Evolutionary conservation across 2,113 vertebrate species (phyloP).

Genomic region (Bucco capensis): DNA sequence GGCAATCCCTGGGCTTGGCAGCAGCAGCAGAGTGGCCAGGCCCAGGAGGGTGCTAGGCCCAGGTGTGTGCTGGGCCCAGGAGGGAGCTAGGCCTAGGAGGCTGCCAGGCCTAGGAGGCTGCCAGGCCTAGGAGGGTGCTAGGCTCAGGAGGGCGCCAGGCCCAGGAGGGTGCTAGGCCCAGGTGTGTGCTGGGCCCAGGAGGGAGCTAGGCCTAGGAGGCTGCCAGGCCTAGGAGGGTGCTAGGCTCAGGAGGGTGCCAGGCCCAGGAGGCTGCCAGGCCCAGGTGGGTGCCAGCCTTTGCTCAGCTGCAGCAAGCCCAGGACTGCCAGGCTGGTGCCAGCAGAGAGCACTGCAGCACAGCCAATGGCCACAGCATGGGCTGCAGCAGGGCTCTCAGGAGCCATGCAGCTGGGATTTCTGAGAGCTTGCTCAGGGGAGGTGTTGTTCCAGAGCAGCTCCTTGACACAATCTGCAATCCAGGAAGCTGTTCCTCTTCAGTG

Average conservation of each 20-base stretch:
- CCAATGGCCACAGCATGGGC: fast-evolving
- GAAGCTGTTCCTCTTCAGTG: not conserved
- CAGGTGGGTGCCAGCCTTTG: too few relatives aligned
- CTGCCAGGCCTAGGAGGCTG: too few relatives aligned
- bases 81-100: too few relatives aligned
- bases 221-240: not conserved
- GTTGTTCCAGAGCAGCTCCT: not conserved
- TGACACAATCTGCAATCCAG: not conserved
- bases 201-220: too few relatives aligned
- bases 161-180: too few relatives aligned
- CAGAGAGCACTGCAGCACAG: slow-evolving; percentile 63
- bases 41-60: too few relatives aligned
- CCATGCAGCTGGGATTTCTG: not conserved
- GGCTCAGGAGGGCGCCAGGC: too few relatives aligned
- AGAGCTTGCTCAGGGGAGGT: not conserved
- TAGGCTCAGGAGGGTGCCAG: not conserved
- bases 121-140: too few relatives aligned
- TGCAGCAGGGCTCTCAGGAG: not conserved
- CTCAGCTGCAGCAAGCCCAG: not conserved
- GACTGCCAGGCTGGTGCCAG: slow-evolving; percentile 1
- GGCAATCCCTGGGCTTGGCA: not conserved
- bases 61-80: too few relatives aligned
- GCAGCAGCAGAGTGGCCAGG: not conserved
- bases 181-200: too few relatives aligned
- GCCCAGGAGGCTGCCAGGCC: too few relatives aligned